phyloP scores from a whole-genome alignment of 2,797 vertebrate genomes.

The Pseudomugil gertrudae region DNA sequence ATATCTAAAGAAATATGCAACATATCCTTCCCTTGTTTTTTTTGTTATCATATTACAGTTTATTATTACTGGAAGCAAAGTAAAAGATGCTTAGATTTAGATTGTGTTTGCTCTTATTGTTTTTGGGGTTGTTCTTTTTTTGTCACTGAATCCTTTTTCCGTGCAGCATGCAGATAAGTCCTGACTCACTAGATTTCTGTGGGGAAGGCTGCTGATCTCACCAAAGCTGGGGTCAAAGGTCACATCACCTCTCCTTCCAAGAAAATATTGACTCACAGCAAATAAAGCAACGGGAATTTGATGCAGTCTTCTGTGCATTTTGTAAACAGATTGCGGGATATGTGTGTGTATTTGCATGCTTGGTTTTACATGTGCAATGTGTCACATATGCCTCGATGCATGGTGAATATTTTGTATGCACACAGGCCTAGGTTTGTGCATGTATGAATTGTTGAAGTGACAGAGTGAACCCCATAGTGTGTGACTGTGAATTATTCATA shows the following conservation, averaged over 20 bases:
- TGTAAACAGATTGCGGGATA: not conserved
- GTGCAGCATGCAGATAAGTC: constrained; percentile 67
- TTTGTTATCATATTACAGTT: not conserved
- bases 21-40: constrained; percentile 5
- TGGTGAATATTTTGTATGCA: constrained; percentile 31
- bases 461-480: constrained; percentile 58
- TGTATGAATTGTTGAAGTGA: constrained; percentile 49
- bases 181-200: constrained; percentile 60
- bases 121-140: constrained; percentile 47
- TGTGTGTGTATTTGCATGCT: constrained; percentile 3
- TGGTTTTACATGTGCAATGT: not conserved
- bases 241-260: constrained; percentile 37
- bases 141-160: constrained; percentile 55
- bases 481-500: constrained; percentile 73
- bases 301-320: constrained; percentile 8
- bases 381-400: not conserved
- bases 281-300: constrained; percentile 19
- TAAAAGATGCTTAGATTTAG: constrained; percentile 42
- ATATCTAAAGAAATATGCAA: too few species aligned
- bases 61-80: constrained; percentile 15
- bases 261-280: constrained; percentile 54
- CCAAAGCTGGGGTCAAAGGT: constrained; percentile 52
- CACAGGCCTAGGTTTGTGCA: constrained; percentile 16
- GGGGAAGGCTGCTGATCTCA: constrained; percentile 59
- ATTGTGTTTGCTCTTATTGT: constrained; percentile 18